These are phyloP conservation scores for Netelia melanura DNA, from an alignment of 2,888 invertebrate species.

Conservation along the genomic window DNA sequence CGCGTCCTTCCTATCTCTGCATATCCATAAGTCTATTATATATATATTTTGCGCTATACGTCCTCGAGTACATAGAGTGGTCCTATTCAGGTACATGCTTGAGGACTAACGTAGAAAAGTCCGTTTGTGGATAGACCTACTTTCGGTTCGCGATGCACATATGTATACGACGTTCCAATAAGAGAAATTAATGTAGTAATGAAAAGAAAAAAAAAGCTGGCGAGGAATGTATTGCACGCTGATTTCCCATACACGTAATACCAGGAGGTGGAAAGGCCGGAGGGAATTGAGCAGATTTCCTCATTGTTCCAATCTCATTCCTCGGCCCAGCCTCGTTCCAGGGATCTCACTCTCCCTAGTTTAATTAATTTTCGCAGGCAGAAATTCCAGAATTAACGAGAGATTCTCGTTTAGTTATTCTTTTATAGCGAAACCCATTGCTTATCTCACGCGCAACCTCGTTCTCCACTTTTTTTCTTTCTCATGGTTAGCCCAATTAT, in stretches of 20 bases:
- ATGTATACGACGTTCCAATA: slow-evolving; percentile 1
- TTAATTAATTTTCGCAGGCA: slow-evolving; percentile 52
- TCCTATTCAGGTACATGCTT: slow-evolving; percentile 13
- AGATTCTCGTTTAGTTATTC: neutral
- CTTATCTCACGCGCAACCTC: neutral
- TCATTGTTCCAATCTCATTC: slow-evolving; percentile 52
- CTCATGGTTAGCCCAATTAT: too few species aligned
- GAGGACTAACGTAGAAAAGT: neutral
- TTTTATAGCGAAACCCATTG: neutral
- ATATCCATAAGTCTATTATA: neutral
- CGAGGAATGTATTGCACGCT: slow-evolving; percentile 39
- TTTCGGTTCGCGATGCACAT: slow-evolving; percentile 19
- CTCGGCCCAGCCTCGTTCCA: slow-evolving; percentile 7
- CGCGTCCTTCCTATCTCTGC: slow-evolving; percentile 11
- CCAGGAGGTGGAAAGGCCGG: slow-evolving; percentile 9
- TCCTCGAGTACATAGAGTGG: neutral
- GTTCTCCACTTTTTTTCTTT: neutral
- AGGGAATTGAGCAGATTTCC: slow-evolving; percentile 56
- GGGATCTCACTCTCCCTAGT: slow-evolving; percentile 23
- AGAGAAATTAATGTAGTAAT: slow-evolving; percentile 28
- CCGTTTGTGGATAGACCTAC: slow-evolving; percentile 49
- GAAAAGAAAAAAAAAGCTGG: neutral
- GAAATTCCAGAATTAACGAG: slow-evolving; percentile 42
- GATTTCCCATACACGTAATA: slow-evolving; percentile 17
- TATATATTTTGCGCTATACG: slow-evolving; percentile 7